A percentile compares a stretch with the other conserved stretches of the same genome.
Evolutionary conservation across 1,140 invertebrate species (phyloP).

Genomic region (Polypedilum vanderplanki): DNA sequence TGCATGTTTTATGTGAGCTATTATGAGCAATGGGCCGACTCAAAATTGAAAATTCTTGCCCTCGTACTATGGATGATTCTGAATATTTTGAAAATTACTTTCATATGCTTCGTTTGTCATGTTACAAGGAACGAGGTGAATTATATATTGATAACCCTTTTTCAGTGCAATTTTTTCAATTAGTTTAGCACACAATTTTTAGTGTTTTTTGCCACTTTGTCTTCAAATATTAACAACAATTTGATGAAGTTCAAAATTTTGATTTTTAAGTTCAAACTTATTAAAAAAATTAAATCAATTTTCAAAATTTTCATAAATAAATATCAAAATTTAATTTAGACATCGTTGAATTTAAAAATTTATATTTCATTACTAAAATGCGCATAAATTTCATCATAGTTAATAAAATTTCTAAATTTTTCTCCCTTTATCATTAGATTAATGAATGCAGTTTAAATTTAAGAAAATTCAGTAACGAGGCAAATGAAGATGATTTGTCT

Average conservation of each 20-base stretch:
- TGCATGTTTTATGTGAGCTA: neutral
- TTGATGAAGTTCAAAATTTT: no score
- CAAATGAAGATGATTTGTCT: neutral
- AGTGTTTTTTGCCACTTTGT: no score
- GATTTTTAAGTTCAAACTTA: no score
- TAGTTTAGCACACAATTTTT: no score
- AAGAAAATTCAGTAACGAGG: neutral
- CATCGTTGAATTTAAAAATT: no score
- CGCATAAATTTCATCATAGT: neutral
- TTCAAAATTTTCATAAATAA: no score
- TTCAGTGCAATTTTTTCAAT: no score
- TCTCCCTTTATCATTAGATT: neutral
- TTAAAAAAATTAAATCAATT: no score
- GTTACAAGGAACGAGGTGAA: neutral
- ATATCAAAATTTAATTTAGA: no score
- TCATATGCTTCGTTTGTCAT: conserved; percentile 3
- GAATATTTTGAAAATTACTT: neutral
- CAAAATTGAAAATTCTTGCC: neutral
- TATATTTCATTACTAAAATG: no score
- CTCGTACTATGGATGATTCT: neutral
- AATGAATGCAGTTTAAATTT: neutral
- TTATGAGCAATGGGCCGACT: neutral
- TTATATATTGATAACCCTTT: neutral
- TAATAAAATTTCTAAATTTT: neutral
- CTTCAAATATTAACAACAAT: no score